Evolutionary conservation across 2,113 vertebrate species (phyloP).

Genomic region (Crotalus viridis): DNA sequence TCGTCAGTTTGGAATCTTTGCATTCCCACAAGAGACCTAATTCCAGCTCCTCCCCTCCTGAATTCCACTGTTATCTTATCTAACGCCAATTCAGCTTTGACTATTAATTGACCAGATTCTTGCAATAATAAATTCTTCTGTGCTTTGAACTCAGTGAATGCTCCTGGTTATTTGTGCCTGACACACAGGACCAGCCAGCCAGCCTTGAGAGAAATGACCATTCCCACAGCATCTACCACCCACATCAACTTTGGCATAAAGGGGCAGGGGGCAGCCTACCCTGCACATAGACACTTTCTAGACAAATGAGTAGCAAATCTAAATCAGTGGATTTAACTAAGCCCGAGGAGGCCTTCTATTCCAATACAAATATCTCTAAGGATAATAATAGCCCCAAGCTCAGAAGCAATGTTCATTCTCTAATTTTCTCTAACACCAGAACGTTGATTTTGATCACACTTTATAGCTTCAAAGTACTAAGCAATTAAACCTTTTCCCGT

Average conservation of each 20-base stretch:
- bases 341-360: no score
- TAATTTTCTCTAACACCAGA: conserved; percentile 8
- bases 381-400: background rate
- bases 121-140: background rate
- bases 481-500: conserved; percentile 18
- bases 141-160: background rate
- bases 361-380: background rate
- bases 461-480: conserved; percentile 19
- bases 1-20: no score
- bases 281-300: background rate
- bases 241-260: background rate
- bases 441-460: background rate
- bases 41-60: no score
- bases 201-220: background rate
- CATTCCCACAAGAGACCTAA: no score
- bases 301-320: background rate
- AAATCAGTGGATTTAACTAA: background rate
- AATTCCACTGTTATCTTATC: no score
- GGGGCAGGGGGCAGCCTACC: background rate
- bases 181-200: background rate
- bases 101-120: background rate
- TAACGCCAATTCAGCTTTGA: no score
- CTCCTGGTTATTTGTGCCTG: background rate
- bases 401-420: background rate
- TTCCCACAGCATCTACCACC: background rate